These are phyloP conservation scores for Chloroclystis v-ata DNA, from an alignment of 2,888 invertebrate genomes.

Conservation along the genomic window DNA sequence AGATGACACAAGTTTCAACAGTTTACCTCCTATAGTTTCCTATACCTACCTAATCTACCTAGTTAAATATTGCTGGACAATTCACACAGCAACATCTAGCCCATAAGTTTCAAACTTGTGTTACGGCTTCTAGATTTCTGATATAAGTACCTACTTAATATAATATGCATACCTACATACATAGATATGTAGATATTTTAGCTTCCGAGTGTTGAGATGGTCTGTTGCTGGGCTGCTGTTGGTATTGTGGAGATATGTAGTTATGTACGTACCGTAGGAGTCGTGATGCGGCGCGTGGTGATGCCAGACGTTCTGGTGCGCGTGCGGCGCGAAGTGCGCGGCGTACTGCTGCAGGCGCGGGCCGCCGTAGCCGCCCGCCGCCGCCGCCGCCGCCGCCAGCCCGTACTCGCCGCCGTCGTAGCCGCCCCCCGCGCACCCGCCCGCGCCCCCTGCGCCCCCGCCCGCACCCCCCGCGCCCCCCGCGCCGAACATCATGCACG, in stretches of 20 bases:
- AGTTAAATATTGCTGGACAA: no score
- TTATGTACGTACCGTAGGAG: slow-evolving; percentile 49
- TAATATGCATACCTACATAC: no score
- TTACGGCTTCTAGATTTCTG: no score
- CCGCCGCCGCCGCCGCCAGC: slow-evolving; percentile 54
- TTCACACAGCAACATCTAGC: no score
- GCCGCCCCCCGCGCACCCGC: slow-evolving; percentile 43
- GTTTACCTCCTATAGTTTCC: no score
- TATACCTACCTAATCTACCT: no score
- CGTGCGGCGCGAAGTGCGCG: slow-evolving; percentile 68
- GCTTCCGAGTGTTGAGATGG: no score
- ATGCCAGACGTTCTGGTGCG: slow-evolving; percentile 71
- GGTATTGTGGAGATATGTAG: background rate
- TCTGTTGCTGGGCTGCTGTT: background rate
- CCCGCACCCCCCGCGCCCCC: slow-evolving; percentile 29
- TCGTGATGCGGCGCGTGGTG: slow-evolving; percentile 66
- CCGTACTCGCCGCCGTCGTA: slow-evolving; percentile 56
- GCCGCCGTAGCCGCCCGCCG: slow-evolving; percentile 62
- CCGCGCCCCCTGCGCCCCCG: slow-evolving; percentile 29
- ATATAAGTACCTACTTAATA: no score
- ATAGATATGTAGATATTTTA: no score
- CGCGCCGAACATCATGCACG: slow-evolving; percentile 20
- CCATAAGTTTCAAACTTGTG: no score
- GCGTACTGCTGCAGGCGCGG: slow-evolving; percentile 69
- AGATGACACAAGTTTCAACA: no score